Conservation (phyloP, 1,140 invertebrate genomes). For the Sesamia nonagrioides region DNA sequence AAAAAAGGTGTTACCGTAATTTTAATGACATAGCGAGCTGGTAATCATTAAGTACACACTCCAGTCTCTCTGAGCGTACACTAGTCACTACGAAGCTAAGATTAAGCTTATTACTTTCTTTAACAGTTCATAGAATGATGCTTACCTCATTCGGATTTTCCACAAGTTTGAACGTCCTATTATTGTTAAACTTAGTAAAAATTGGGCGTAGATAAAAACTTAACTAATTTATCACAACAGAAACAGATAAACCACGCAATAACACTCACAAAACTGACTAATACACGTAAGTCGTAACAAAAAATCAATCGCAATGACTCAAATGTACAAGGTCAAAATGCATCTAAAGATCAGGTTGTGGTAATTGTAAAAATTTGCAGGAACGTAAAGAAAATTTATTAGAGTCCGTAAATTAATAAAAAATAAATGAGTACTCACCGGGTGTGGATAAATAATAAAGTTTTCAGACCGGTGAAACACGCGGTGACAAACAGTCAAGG, state of each 20-base stretch:
- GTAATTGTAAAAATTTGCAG: background rate
- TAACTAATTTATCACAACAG: conserved; percentile 5
- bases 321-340: conserved; percentile 50
- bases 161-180: no score
- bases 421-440: conserved; percentile 47
- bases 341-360: background rate
- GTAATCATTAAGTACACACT: background rate
- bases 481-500: conserved; percentile 55
- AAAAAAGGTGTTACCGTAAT: background rate
- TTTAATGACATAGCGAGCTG: no score
- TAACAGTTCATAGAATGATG: no score
- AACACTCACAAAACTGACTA: conserved; percentile 38
- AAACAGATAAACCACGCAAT: conserved; percentile 25
- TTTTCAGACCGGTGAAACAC: conserved; percentile 60
- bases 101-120: background rate
- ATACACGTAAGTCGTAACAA: conserved; percentile 39
- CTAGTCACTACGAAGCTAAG: background rate
- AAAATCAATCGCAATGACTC: conserved; percentile 54
- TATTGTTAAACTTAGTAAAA: background rate
- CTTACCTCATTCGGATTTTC: no score
- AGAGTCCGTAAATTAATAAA: background rate
- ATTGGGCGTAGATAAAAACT: background rate
- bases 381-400: conserved; percentile 1
- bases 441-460: conserved; percentile 51
- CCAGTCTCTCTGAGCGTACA: background rate